Conservation (phyloP, 2,888 invertebrate species). For the Drosophila barbarae region DNA sequence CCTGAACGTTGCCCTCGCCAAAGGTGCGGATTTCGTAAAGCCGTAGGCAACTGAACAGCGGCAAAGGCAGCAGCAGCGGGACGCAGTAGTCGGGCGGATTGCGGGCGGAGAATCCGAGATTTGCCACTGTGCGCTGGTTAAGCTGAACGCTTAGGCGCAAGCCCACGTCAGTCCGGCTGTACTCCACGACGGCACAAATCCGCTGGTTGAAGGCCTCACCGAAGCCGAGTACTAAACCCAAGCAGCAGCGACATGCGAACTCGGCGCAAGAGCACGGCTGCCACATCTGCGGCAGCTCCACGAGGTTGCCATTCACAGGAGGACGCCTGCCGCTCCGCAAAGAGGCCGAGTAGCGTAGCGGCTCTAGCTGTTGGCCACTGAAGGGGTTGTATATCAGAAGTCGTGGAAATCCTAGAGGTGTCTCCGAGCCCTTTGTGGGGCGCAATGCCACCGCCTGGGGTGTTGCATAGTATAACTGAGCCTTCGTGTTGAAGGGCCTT, state of each 20-base stretch:
- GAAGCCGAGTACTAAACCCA: constrained; percentile 51
- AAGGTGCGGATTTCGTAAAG: constrained; percentile 51
- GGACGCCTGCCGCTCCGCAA: constrained; percentile 6
- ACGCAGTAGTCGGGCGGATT: constrained; percentile 60
- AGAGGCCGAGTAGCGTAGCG: constrained; percentile 18
- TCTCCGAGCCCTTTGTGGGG: not conserved
- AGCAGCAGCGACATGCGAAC: constrained; percentile 56
- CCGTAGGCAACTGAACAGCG: constrained; percentile 58
- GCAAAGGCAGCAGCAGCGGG: constrained; percentile 58
- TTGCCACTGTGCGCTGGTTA: constrained; percentile 44
- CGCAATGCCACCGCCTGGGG: constrained; percentile 8
- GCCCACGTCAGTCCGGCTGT: constrained; percentile 29
- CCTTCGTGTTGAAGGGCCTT: constrained; percentile 16
- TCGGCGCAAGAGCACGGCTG: constrained; percentile 57
- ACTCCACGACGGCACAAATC: constrained; percentile 47
- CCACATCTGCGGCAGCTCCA: constrained; percentile 58
- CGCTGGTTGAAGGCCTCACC: constrained; percentile 39
- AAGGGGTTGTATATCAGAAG: constrained; percentile 45
- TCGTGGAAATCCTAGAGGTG: not conserved
- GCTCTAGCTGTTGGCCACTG: constrained; percentile 34
- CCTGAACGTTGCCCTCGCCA: constrained; percentile 45
- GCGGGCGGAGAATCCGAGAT: constrained; percentile 46
- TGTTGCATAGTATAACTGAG: constrained; percentile 19
- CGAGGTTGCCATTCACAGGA: constrained; percentile 46
- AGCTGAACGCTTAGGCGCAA: constrained; percentile 47